These are phyloP conservation scores for Sardinella longiceps DNA, from an alignment of 2,797 vertebrate species.

Conservation along the genomic window DNA sequence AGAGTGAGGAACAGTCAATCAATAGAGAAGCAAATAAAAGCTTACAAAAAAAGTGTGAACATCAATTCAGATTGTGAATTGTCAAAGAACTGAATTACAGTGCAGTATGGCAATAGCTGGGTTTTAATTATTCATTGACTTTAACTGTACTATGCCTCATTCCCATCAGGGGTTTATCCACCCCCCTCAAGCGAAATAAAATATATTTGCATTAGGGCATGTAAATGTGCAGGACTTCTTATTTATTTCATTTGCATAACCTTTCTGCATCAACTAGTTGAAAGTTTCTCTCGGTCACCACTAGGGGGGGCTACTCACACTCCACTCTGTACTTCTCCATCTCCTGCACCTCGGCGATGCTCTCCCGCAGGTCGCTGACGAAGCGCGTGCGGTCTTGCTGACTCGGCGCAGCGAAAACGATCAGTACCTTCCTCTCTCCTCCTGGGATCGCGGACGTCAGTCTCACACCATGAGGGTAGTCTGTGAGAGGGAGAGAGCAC, in stretches of 20 bases:
- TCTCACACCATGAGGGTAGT: constrained; percentile 91
- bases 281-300: constrained; percentile 7
- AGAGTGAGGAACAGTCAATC: not conserved
- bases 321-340: constrained; percentile 96
- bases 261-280: too few relatives aligned
- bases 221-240: too few relatives aligned
- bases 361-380: constrained; percentile 89
- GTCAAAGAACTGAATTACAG: too few relatives aligned
- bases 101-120: too few relatives aligned
- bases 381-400: constrained; percentile 90
- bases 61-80: not conserved
- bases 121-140: too few relatives aligned
- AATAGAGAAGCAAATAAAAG: not conserved
- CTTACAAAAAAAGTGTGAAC: not conserved
- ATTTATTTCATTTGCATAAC: too few relatives aligned
- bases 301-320: constrained; percentile 77
- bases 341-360: constrained; percentile 91
- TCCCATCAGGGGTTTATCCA: too few relatives aligned
- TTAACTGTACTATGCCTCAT: too few relatives aligned
- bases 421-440: constrained; percentile 89
- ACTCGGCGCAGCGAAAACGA: constrained; percentile 90
- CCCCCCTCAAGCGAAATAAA: too few relatives aligned
- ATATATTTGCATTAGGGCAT: too few relatives aligned
- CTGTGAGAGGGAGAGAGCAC: constrained; percentile 49
- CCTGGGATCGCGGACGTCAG: constrained; percentile 88